Evolutionary conservation across 53 echinoderm and acorn worm genomes (phyloP).

Genomic region (Patiria pectinifera): DNA sequence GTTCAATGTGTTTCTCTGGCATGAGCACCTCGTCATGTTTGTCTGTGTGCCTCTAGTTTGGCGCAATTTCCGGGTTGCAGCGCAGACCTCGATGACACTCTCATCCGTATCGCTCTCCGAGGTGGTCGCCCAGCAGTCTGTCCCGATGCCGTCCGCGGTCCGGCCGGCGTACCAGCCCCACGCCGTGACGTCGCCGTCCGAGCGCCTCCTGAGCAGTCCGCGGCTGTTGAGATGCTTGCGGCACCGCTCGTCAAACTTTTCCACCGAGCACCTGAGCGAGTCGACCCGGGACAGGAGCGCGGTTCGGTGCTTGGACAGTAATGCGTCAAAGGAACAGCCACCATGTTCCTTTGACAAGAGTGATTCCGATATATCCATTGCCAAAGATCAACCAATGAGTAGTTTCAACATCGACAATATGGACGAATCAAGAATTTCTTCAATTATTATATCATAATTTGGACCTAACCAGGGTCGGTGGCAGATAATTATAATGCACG

Average conservation of each 20-base stretch:
- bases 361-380: background rate
- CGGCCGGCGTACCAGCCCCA: background rate
- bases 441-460: background rate
- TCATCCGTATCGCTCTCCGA: slow-evolving; percentile 54
- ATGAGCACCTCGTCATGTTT: background rate
- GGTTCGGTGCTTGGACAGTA: slow-evolving; percentile 24
- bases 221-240: background rate
- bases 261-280: slow-evolving; percentile 19
- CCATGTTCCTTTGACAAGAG: background rate
- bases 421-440: background rate
- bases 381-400: background rate
- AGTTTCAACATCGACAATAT: background rate
- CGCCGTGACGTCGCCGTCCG: slow-evolving; percentile 18
- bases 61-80: slow-evolving; percentile 25
- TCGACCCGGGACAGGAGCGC: slow-evolving; percentile 12
- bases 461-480: background rate
- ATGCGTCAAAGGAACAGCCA: slow-evolving; percentile 36
- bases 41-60: slow-evolving; percentile 42
- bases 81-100: slow-evolving; percentile 51
- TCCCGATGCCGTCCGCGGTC: background rate
- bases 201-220: background rate
- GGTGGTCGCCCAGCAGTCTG: background rate
- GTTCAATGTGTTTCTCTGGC: background rate
- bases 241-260: slow-evolving; percentile 37
- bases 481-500: background rate